Evolutionary conservation across 2,113 vertebrate genomes (phyloP).

Genomic region (Brachypodius melanocephalos): DNA sequence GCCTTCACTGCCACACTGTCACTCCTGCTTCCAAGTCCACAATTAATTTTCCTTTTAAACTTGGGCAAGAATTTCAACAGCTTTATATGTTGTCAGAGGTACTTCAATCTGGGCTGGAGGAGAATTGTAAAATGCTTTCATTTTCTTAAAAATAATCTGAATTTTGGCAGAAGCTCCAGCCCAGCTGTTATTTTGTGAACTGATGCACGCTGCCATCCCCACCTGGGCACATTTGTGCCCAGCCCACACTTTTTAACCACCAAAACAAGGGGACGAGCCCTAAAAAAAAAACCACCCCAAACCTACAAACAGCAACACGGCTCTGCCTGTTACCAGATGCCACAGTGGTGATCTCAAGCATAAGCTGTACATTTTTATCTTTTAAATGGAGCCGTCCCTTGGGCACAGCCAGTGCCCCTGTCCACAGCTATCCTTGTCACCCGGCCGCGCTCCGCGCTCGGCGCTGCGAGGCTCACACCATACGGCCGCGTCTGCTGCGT

Average conservation of each 20-base stretch:
- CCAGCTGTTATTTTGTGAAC: not conserved
- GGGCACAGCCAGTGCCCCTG: constrained; percentile 60
- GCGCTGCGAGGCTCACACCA: constrained; percentile 52
- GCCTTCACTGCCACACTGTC: not conserved
- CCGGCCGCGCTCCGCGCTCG: not conserved
- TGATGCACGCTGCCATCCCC: not conserved
- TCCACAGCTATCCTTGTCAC: constrained; percentile 67
- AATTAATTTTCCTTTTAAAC: not conserved
- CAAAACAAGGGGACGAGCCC: not conserved
- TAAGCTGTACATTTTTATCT: constrained; percentile 66
- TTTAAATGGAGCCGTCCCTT: constrained; percentile 45
- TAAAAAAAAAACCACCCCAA: not conserved
- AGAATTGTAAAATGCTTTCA: not conserved
- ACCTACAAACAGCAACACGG: not conserved
- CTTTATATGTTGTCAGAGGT: not conserved
- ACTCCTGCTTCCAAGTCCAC: not conserved
- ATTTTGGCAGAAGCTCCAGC: not conserved
- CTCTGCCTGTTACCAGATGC: not conserved
- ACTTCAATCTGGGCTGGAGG: not conserved
- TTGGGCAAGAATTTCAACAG: not conserved
- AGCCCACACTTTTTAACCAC: not conserved
- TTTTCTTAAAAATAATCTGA: not conserved
- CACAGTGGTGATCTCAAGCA: constrained; percentile 47
- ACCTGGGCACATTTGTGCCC: not conserved
- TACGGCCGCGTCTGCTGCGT: not conserved